A percentile compares a stretch with the other conserved stretches of the same genome.
These are phyloP conservation scores for Okamejei kenojei DNA, from an alignment of 2,797 vertebrate species.

Conservation along the genomic window DNA sequence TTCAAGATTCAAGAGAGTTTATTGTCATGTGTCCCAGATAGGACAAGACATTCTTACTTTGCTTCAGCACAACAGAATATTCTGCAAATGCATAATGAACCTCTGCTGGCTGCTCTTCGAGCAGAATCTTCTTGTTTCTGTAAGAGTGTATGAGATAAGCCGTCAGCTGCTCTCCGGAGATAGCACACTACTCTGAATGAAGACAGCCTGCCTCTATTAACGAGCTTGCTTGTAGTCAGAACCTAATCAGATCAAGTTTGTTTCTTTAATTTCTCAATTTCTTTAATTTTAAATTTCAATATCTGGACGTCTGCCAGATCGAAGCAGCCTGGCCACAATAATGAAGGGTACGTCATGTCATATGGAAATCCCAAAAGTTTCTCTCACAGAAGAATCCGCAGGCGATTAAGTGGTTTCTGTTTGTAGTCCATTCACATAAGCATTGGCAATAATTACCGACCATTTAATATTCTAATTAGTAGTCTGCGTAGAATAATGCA, in stretches of 20 bases:
- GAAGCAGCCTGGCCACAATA: not conserved
- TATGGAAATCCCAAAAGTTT: not conserved
- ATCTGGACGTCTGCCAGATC: not conserved
- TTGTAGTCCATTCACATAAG: not conserved
- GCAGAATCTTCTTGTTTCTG: slow-evolving; percentile 5
- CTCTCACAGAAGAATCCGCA: not conserved
- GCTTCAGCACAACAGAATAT: not conserved
- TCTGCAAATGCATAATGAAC: not conserved
- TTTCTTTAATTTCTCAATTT: not conserved
- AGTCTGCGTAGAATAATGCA: not conserved
- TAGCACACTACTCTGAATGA: not conserved
- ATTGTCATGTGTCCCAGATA: too few relatives aligned
- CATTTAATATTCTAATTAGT: not conserved
- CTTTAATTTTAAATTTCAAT: not conserved
- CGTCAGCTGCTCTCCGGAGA: not conserved
- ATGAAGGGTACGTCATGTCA: not conserved
- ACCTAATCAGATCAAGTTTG: slow-evolving; percentile 24
- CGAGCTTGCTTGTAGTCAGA: not conserved
- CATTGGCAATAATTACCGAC: not conserved
- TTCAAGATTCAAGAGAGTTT: too few relatives aligned
- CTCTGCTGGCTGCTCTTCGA: not conserved
- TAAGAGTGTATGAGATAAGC: not conserved
- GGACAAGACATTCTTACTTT: too few relatives aligned
- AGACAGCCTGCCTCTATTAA: not conserved
- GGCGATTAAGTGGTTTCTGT: not conserved